Conservation (phyloP, 1,140 invertebrate genomes). For the Drosophila insularis region DNA sequence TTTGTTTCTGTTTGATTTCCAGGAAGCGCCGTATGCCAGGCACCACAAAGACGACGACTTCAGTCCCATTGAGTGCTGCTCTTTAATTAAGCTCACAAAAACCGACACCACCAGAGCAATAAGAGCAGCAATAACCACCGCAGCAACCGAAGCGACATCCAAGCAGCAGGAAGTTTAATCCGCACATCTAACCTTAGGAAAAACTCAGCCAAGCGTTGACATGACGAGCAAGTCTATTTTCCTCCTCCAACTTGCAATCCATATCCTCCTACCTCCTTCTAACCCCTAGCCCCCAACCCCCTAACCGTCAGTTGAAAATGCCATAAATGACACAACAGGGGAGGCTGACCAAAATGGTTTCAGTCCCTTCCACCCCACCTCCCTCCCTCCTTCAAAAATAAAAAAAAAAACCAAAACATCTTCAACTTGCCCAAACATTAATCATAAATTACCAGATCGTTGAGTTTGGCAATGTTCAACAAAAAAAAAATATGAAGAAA, state of each 20-base stretch:
- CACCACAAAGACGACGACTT: background rate
- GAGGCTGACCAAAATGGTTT: conserved; percentile 77
- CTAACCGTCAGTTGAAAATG: conserved; percentile 30
- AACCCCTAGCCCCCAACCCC: background rate
- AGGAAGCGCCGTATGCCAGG: conserved; percentile 61
- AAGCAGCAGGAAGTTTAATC: conserved; percentile 52
- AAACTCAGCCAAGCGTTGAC: conserved; percentile 71
- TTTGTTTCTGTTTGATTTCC: conserved; percentile 79
- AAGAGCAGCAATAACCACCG: background rate
- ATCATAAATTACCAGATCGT: conserved; percentile 80
- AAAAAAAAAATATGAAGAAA: conserved; percentile 16
- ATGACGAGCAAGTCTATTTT: conserved; percentile 49
- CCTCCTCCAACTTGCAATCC: background rate
- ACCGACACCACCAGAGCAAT: conserved; percentile 50
- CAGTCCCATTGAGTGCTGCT: conserved; percentile 68
- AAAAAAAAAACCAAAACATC: conserved; percentile 32
- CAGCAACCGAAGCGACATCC: background rate
- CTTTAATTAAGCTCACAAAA: conserved; percentile 69
- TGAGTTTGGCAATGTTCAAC: conserved; percentile 55
- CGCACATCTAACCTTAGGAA: conserved; percentile 19
- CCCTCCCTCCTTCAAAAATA: conserved; percentile 20
- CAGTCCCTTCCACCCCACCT: conserved; percentile 38
- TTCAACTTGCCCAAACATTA: conserved; percentile 66
- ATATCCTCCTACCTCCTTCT: background rate
- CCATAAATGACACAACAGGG: conserved; percentile 75